Evolutionary conservation across 1,140 invertebrate genomes (phyloP), one percentile per base, ranked within the genome.

Genomic region (Gonatopus flavifemur): DNA sequence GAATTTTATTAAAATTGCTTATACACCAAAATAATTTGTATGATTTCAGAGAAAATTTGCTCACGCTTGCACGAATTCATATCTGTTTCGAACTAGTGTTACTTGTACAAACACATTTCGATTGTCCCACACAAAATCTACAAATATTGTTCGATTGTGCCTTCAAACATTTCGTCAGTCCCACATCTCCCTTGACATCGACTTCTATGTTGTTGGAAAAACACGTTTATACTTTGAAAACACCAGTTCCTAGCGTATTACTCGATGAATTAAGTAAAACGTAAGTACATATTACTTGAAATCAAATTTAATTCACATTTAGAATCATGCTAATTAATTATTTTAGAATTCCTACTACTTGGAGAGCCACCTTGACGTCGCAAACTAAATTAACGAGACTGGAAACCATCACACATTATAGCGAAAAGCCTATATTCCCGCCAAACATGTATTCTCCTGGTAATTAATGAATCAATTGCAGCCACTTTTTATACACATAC

Each of bases 11-110:
- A 10, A 50, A 24, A 33, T 43, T 25, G 31, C 40, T 31, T 43
- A 20, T n/a, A 7, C 5, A 24, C n/a, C 32, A 21, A 10, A 22
- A 13, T 33, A 33, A 45, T 32, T 43, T 13, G 13, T 4, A 49
- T 55, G n/a, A 35, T 65, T 59, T 15, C 21, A 73, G 68, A 22
- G 52, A 60, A 40, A 63, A 44, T 30, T 51, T 77, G 9, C 20
- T 66, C 25, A 36, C 49, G 6, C 55, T 77, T 42, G 59, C 58
- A 22, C 67, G 69, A 55, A 63, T 76, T 28, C 70, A 74, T 20
- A 48, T 75, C 24, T 67, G 66, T 45, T 55, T 75, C 6, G 72
- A 77, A 59, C 73, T 72, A 45, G 58, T 66, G 20, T 33, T 73
- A 28, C 49, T 75, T n/a, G 52, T 67, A 6, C 68, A 76, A 49